Base-by-base conservation (phyloP, 1,140 invertebrate genomes). In the Pissodes strobi region DNA sequence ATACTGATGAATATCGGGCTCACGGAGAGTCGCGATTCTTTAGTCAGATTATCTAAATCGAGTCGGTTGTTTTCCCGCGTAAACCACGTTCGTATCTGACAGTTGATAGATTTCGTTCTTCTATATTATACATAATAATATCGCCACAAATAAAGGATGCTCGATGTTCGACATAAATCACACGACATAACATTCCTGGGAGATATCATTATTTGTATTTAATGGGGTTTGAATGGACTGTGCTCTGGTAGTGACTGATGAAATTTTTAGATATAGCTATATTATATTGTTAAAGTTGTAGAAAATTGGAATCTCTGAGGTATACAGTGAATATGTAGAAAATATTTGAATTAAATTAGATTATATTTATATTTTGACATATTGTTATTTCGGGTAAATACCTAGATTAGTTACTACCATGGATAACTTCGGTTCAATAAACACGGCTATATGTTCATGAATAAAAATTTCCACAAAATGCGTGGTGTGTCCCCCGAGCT, bases 21-120 rank as follows among this genome's bases (percentile, higher is more conserved):
- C 55, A 43, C 53, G 43, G 61, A 21, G 39, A 43, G 25, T 66
- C 66, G 61, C 68, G 66, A 68, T 68, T 68, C 64, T 53, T 39
- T 65, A 21, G 10, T 52, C 51, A 58, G 64, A 67, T 67, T 67
- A 59, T 57, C 64, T 62, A 69, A 62, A 68, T 67, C 64, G 65
- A 62, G 41, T 52, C 34, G 38, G 34, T 43, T 59, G 46, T 52
- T 57, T 67, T 58, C 49, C 52, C 61, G 63, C 55, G 62, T 62
- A 57, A 64, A 61, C 48, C 55, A 34, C 43, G 25, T 34, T 22
- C 51, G 15, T 45, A 56, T 69, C 56, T 61, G 67, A 69, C 67
- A 69, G 67, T 53, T 69, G 67, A 69, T 69, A 65, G 56, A 69
- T 69, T 60, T 67, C 59, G 67, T 69, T 69, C 64, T 57, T 52